Percentiles rank a stretch among this genome's conserved stretches.
Conservation (phyloP, 2,113 vertebrate genomes). For the Oplegnathus fasciatus region DNA sequence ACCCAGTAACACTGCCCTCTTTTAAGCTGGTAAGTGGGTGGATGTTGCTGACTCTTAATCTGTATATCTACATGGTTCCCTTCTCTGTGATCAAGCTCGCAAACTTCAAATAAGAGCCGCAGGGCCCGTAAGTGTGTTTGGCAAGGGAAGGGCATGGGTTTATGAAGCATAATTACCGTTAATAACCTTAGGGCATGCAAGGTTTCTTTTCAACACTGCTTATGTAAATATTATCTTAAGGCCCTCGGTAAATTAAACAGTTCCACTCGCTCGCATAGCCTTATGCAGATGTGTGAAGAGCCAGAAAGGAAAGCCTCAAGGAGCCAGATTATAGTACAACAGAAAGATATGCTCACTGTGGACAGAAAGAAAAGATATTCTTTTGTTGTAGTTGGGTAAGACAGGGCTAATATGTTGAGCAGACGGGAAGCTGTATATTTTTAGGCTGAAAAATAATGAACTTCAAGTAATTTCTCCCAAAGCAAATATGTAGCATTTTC, state of each 20-base stretch:
- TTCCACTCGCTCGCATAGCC: slow-evolving; percentile 52
- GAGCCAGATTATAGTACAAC: slow-evolving; percentile 25
- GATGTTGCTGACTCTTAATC: slow-evolving; percentile 73
- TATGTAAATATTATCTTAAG: slow-evolving; percentile 81
- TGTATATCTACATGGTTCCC: slow-evolving; percentile 69
- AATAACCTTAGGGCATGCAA: slow-evolving; percentile 75
- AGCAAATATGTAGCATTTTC: background rate
- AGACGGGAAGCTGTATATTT: slow-evolving; percentile 24
- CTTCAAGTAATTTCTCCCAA: background rate
- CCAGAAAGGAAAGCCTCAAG: slow-evolving; percentile 39
- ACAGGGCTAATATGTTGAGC: background rate
- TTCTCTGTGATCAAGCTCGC: slow-evolving; percentile 62
- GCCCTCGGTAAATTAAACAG: slow-evolving; percentile 74
- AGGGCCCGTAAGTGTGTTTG: slow-evolving; percentile 63
- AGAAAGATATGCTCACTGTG: slow-evolving; percentile 18
- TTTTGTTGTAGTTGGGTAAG: slow-evolving; percentile 7
- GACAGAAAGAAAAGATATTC: slow-evolving; percentile 23
- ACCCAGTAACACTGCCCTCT: slow-evolving; percentile 59
- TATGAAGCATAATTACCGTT: slow-evolving; percentile 77
- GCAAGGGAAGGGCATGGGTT: slow-evolving; percentile 72
- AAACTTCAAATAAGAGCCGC: slow-evolving; percentile 66
- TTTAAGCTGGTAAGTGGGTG: slow-evolving; percentile 70
- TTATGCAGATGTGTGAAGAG: slow-evolving; percentile 25
- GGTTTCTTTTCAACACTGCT: slow-evolving; percentile 73
- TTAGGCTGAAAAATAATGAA: slow-evolving; percentile 6